Conservation (phyloP, 2,797 vertebrate genomes). For the Enteromius anoplus region DNA sequence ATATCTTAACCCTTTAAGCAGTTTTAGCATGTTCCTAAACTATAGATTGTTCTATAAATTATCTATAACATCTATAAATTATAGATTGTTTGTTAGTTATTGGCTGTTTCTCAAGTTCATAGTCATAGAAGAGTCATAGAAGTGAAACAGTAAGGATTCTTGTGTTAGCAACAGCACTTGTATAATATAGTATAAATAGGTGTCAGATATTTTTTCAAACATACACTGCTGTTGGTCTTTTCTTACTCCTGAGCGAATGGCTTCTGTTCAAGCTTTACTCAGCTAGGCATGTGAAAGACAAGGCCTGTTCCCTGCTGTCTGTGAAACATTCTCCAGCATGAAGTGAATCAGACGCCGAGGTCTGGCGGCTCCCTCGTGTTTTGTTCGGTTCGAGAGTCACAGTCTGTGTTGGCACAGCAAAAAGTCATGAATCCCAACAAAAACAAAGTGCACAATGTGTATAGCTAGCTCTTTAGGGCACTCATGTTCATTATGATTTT, state of each 20-base stretch:
- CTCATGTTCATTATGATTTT: not conserved
- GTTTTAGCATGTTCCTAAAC: not conserved
- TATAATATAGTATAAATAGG: not conserved
- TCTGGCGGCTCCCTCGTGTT: not conserved
- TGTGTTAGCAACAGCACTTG: not conserved
- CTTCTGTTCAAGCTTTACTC: slow-evolving; percentile 7
- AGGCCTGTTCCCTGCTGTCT: slow-evolving; percentile 27
- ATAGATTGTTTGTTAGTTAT: not conserved
- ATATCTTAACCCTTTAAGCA: not conserved
- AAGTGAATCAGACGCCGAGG: not conserved
- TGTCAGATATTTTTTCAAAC: not conserved
- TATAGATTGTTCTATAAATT: not conserved
- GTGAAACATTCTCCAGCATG: not conserved
- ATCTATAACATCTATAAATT: not conserved
- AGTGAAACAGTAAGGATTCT: not conserved
- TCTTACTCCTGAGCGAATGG: not conserved
- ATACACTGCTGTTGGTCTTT: not conserved
- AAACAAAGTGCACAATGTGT: slow-evolving; percentile 17
- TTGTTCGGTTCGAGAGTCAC: slow-evolving; percentile 6
- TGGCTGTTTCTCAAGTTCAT: not conserved
- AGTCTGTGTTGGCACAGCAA: slow-evolving; percentile 44
- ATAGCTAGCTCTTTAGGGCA: not conserved
- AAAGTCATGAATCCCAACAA: slow-evolving; percentile 7
- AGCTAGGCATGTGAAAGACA: slow-evolving; percentile 1
- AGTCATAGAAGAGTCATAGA: too few species aligned